Base-by-base conservation (phyloP, 2,113 vertebrate species). In the Syngnathoides biaculeatus region DNA sequence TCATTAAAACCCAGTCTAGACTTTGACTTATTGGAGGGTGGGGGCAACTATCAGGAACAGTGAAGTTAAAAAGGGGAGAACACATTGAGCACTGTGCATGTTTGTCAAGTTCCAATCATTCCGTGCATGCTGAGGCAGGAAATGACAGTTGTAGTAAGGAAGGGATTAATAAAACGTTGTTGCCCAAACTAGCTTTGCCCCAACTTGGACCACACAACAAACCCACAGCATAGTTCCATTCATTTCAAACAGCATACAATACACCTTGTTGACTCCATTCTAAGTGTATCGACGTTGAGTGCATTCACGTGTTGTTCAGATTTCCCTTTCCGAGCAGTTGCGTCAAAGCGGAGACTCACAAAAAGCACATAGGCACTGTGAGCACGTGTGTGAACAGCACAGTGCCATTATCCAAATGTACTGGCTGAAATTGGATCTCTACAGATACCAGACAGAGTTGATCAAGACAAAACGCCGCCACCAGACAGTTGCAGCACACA, bases 1-100 rank as follows among this genome's bases (percentile, higher is more conserved):
- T 86, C 89, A 88, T 89, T 92, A 92, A 91, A 90, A 86, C 83
- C 80, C 80, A 89, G 92, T 92, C 92, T 92, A 92, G 90, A 92
- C 92, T 90, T 82, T 79, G 84, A 91, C 87, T 92, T 90, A 85
- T 42, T 15, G 78, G 35, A 53, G 45, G 64, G 72, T 68, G 83
- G 71, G 74, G 75, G 71, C 59, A 35, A 65, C 68, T 35, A 69
- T 72, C 69, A 80, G 82, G 58, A 79, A 69, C 66, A 8, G 65
- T 61, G 58, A 68, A 70, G 73, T 68, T 76, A 77, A 78, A 38
- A 87, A 78, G 73, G 43, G 48, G 60, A 24, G 77, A 84, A 75
- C 55, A 68, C 14, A 45, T 71, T 65, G 69, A 78, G 74, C 75
- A 61, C 79, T 8, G 42, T 35, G 17, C 22, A 9, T 67, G 82